Evolutionary conservation across 2,797 vertebrate species (phyloP), one percentile per base, ranked within the genome.

Genomic region (Hippocampus kuda): DNA sequence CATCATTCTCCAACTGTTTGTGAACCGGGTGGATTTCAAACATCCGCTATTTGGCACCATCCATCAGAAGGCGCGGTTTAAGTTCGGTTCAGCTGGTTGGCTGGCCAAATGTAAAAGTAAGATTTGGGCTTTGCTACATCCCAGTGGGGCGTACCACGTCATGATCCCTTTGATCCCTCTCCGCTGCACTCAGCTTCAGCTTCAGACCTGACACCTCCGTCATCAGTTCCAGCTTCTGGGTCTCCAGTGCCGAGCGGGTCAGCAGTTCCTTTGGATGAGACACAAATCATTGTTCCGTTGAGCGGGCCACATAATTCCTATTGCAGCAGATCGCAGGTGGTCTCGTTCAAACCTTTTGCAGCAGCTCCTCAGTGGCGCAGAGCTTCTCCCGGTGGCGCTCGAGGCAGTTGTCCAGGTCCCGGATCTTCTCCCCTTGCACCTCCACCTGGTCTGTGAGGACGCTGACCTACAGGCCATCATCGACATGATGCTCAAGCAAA

Each of bases 371-470:
- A 0, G 95, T 96, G 54, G 94, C 90, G 38, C 94, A 94, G 68
- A 98, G 83, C 79, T 99, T 99, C 84, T 95, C 93, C 53, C 91
- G 89, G 82, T 98, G 94, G 74, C 94, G 95, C 69, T 97, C 95
- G n/a, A 99, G 90, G 76, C 93, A 96, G 61, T 88, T 92, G 72
- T 99, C 97, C 11, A 99, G 83, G 81, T 99, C 97, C 26, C 94
- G 91, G 71, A 99, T 99, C 91, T 99, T 99, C 78, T 99, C 97
- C 57, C 96, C 97, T 66, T 99, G 97, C 48, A 97, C 97, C 80
- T 99, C 97, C 64, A 99, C 95, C 85, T 99, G 97, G 86, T 99
- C 97, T 0, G 95, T 97, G 62, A 99, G 85, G 71, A 99, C 95
- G 4, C 97, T 98, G 0, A 99, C 94, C 97, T 99, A 79, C 2